Evolutionary conservation across 1,140 invertebrate species (phyloP).

Genomic region (Trachelipus rathkii): DNA sequence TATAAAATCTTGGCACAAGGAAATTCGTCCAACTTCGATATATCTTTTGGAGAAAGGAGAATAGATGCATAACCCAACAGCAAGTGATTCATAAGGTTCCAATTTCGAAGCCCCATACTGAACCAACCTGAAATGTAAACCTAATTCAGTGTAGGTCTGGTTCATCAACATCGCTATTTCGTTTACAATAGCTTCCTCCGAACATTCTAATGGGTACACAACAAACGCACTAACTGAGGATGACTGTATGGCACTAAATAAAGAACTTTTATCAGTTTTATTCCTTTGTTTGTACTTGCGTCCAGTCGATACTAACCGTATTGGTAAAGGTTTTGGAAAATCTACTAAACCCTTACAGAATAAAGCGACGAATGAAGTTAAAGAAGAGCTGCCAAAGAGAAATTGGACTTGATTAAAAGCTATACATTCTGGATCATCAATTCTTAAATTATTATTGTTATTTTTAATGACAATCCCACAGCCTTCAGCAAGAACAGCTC

Average conservation of each 20-base stretch:
- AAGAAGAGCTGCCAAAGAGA: not conserved
- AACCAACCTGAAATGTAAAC: not conserved
- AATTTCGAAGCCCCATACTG: conserved; percentile 6
- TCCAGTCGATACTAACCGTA: not conserved
- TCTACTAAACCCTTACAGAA: not conserved
- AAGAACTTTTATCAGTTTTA: not conserved
- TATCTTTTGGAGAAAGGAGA: not conserved
- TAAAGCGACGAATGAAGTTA: not conserved
- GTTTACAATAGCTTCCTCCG: not conserved
- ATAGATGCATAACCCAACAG: not conserved
- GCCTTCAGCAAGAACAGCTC: not conserved
- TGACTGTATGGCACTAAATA: not conserved
- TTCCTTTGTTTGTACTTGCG: not conserved
- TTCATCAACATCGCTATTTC: not conserved
- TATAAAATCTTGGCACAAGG: conserved; percentile 1
- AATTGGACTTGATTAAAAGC: not conserved
- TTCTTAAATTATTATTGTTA: not conserved
- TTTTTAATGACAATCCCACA: not conserved
- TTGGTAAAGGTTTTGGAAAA: not conserved
- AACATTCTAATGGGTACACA: not conserved
- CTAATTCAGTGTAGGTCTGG: not conserved
- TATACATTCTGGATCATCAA: not conserved
- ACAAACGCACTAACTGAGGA: not conserved
- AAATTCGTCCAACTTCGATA: not conserved
- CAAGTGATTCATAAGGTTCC: not conserved